Conservation (phyloP, 2,888 invertebrate genomes). For the Acronicta alni region DNA sequence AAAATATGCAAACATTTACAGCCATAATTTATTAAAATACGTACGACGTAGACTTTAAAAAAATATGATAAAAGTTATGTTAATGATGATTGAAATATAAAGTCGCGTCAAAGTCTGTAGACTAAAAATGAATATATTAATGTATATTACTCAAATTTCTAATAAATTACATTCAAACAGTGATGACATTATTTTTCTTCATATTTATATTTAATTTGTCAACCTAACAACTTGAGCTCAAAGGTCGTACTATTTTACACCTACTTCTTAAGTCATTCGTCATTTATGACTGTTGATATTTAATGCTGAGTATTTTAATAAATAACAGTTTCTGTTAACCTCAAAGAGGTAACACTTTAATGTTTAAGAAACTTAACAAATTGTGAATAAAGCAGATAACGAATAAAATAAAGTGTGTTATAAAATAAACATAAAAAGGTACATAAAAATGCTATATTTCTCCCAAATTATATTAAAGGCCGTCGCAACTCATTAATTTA, state of each 20-base stretch:
- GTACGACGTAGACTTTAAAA: constrained; percentile 27
- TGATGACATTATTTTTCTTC: constrained; percentile 36
- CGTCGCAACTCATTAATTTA: constrained; percentile 46
- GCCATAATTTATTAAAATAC: constrained; percentile 15
- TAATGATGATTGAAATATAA: constrained; percentile 47
- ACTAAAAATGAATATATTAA: constrained; percentile 44
- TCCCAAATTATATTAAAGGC: constrained; percentile 35
- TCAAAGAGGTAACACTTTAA: background rate
- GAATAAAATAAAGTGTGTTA: constrained; percentile 8
- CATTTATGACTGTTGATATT: constrained; percentile 15
- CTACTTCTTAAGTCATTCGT: constrained; percentile 23
- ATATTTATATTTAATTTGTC: constrained; percentile 43
- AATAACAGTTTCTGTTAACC: background rate
- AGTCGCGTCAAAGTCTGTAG: constrained; percentile 31
- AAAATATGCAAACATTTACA: constrained; percentile 25
- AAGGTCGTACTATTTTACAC: constrained; percentile 29
- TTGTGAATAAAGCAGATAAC: constrained; percentile 1
- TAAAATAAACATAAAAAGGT: constrained; percentile 26
- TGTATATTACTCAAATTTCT: constrained; percentile 29
- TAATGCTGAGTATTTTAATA: constrained; percentile 26
- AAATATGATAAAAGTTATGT: constrained; percentile 38
- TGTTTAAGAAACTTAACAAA: background rate
- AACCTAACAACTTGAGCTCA: constrained; percentile 26
- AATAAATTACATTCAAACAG: constrained; percentile 36
- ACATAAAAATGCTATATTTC: constrained; percentile 35